These are phyloP conservation scores for Trissolcus brochymenae DNA, from an alignment of 2,888 invertebrate species.

Conservation along the genomic window DNA sequence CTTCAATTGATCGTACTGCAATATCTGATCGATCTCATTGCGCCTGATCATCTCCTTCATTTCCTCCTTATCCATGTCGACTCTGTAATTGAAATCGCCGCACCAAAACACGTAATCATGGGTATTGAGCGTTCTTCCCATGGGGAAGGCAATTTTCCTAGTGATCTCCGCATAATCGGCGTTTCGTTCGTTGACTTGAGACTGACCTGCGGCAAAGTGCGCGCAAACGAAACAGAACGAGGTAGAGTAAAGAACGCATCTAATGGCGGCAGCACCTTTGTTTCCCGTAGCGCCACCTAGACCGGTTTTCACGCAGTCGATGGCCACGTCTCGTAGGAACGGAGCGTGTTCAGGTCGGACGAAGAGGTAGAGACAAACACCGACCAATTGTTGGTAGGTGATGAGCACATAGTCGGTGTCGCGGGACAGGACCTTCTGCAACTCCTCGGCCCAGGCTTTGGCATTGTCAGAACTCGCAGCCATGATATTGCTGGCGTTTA, in stretches of 20 bases:
- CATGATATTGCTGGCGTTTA: constrained; percentile 98
- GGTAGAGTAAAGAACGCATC: constrained; percentile 93
- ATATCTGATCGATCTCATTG: constrained; percentile 85
- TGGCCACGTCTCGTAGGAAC: constrained; percentile 92
- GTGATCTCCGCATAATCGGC: constrained; percentile 98
- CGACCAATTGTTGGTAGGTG: constrained; percentile 96
- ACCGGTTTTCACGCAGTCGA: constrained; percentile 98
- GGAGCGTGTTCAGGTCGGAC: constrained; percentile 92
- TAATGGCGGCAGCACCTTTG: constrained; percentile 96
- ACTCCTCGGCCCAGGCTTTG: constrained; percentile 95
- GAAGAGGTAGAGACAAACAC: constrained; percentile 97
- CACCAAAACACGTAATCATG: constrained; percentile 99
- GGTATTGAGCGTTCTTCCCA: constrained; percentile 93
- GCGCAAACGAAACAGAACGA: constrained; percentile 99
- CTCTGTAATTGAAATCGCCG: constrained; percentile 99
- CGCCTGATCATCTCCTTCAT: constrained; percentile 89
- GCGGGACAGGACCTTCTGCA: constrained; percentile 92
- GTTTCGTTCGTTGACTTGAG: constrained; percentile 95
- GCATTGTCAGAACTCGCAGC: constrained; percentile 96
- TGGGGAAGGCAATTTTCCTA: constrained; percentile 91
- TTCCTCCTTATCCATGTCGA: constrained; percentile 96
- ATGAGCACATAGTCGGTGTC: constrained; percentile 92
- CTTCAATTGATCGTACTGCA: constrained; percentile 91
- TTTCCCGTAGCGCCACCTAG: constrained; percentile 97
- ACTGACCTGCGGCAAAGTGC: constrained; percentile 99